Conservation (phyloP, 2,797 vertebrate species). For the Chloroceryle amazona region DNA sequence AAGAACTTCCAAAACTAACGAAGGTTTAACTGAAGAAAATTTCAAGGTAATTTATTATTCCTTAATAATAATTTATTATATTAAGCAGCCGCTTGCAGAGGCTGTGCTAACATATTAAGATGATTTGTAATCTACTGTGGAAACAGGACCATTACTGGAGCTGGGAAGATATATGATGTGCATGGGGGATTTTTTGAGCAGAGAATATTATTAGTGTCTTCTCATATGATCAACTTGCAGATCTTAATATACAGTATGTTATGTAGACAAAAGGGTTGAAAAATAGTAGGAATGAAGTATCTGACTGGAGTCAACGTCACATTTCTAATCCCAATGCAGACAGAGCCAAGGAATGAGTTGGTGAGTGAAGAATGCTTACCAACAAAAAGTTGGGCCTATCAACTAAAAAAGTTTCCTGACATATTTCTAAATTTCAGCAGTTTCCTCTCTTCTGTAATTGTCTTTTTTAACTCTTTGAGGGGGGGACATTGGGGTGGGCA, state of each 20-base stretch:
- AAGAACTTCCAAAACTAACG: slow-evolving; percentile 94
- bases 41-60: slow-evolving; percentile 88
- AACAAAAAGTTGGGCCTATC: not conserved
- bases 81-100: not conserved
- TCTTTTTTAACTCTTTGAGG: not conserved
- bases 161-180: not conserved
- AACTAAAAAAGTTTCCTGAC: not conserved
- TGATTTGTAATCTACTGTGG: not conserved
- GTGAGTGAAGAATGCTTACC: not conserved
- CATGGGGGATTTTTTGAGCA: not conserved
- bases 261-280: not conserved
- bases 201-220: not conserved
- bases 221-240: not conserved
- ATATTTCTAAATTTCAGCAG: not conserved
- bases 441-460: not conserved
- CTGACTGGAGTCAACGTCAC: not conserved
- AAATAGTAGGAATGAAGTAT: not conserved
- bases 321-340: not conserved
- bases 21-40: slow-evolving; percentile 96
- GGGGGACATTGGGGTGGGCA: accelerated
- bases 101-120: not conserved
- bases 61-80: not conserved
- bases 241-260: not conserved
- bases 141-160: not conserved
- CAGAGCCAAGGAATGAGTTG: not conserved